A percentile compares a stretch with the other conserved stretches of the same genome.
These are phyloP conservation scores for Dastarcus helophoroides DNA, from an alignment of 2,888 invertebrate genomes.

Conservation along the genomic window DNA sequence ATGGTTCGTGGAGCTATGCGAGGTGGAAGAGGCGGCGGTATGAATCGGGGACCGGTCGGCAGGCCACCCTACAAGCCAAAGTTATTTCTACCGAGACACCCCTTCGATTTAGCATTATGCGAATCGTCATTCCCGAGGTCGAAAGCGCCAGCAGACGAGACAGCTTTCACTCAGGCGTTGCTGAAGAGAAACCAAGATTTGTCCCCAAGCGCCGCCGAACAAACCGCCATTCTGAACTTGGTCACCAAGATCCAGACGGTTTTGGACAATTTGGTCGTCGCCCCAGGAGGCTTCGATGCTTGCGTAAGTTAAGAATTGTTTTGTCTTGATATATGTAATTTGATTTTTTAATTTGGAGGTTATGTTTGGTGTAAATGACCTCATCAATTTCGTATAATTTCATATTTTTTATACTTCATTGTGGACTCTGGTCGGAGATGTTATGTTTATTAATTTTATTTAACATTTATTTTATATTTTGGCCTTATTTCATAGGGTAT, in stretches of 20 bases:
- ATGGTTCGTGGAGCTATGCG: conserved; percentile 69
- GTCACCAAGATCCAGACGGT: conserved; percentile 93
- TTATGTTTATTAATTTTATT: no score
- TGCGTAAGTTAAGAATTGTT: conserved; percentile 71
- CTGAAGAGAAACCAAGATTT: conserved; percentile 87
- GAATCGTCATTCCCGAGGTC: conserved; percentile 84
- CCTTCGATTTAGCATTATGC: conserved; percentile 78
- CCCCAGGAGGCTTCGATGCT: conserved; percentile 87
- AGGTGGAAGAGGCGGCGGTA: conserved; percentile 41
- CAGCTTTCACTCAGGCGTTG: conserved; percentile 76
- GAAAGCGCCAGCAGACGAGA: conserved; percentile 71
- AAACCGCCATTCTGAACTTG: conserved; percentile 83
- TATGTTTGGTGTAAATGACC: no score
- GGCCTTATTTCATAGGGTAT: no score
- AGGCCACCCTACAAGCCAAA: conserved; percentile 52
- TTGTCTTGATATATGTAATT: conserved; percentile 8
- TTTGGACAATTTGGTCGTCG: conserved; percentile 86
- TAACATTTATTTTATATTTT: no score
- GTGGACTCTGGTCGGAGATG: no score
- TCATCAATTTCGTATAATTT: no score
- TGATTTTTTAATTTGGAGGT: conserved; percentile 1
- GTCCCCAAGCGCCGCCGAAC: conserved; percentile 81
- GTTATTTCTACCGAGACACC: conserved; percentile 60
- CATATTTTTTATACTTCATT: no score
- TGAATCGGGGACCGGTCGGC: conserved; percentile 55